Evolutionary conservation across 2,797 vertebrate genomes (phyloP), one percentile per base, ranked within the genome.

Genomic region (Sebastes goodei): DNA sequence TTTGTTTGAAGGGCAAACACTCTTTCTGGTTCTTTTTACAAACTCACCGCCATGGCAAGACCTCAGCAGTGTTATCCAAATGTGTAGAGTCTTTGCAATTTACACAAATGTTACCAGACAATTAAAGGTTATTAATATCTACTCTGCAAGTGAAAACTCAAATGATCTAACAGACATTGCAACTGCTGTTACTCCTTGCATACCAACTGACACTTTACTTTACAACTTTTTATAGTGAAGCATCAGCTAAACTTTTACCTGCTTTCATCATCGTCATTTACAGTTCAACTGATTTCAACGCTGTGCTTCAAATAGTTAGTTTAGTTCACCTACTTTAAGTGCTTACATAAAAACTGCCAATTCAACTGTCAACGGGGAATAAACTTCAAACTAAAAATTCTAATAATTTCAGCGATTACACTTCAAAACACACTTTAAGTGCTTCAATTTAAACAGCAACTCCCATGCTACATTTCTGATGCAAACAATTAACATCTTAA

Each of bases 1-100:
- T 84, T 82, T 67, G 55, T 80, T 86, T 89, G 88, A 94, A 93
- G 91, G 89, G 72, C 85, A 84, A 80, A 76, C 25, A 27, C 82
- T 79, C 68, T 81, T 62, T 73, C 33, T 33, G 56, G 33, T 56
- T 69, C 29, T 62, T 74, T 15, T 56, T 32, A 10, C 73, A 66
- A 67, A 71, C 65, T 65, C 20, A 9, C 65, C 25, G 46, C 55
- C 70, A 38, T 10, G 29, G 49, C 52, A 29, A 27, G 33, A 38
- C 35, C 63, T 29, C 10, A n/a, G 27, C 65, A 17, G 4, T 46
- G 68, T 42, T 60, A 12, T 11, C 53, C 72, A 69, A 61, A 73
- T 20, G 7, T 59, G 11, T 30, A 33, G 21, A 27, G 11, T 23
- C 27, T n/a, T 11, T 33, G 57, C 21, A 59, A 56, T 72, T 79